phyloP scores from a whole-genome alignment of 2,888 invertebrate species.

The Anagyrus pseudococci region DNA sequence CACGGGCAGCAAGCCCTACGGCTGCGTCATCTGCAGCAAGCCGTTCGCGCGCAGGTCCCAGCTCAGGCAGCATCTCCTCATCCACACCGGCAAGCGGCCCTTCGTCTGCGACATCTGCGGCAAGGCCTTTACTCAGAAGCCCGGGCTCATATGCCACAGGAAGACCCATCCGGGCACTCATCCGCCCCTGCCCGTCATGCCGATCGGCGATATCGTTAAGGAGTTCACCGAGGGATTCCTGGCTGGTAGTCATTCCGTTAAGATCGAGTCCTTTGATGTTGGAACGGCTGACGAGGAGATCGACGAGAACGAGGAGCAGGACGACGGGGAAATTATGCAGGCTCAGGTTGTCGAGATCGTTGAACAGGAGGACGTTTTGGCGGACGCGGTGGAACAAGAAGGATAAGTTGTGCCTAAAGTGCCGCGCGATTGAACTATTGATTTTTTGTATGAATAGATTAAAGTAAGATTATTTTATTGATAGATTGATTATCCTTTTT shows the following conservation, averaged over 20 bases:
- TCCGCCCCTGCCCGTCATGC: slow-evolving; percentile 59
- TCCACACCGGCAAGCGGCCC: slow-evolving; percentile 58
- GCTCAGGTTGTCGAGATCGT: not conserved
- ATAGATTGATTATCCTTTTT: too few relatives aligned
- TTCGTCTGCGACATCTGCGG: slow-evolving; percentile 59
- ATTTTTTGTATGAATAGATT: not conserved
- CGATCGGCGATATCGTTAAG: slow-evolving; percentile 58
- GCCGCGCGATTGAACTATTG: not conserved
- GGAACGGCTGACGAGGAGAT: slow-evolving; percentile 10
- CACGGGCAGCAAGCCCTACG: slow-evolving; percentile 56
- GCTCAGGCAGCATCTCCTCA: slow-evolving; percentile 56
- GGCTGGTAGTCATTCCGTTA: slow-evolving; percentile 4
- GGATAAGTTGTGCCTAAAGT: not conserved
- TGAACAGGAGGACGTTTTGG: slow-evolving; percentile 3
- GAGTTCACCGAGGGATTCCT: slow-evolving; percentile 53
- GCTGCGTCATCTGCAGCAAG: slow-evolving; percentile 57
- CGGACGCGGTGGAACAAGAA: not conserved
- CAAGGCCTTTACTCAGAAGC: slow-evolving; percentile 59
- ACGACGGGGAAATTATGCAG: slow-evolving; percentile 1
- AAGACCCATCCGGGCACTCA: slow-evolving; percentile 59
- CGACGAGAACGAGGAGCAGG: slow-evolving; percentile 23
- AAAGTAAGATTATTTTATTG: too few relatives aligned
- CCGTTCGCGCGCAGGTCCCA: slow-evolving; percentile 57
- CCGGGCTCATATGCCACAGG: slow-evolving; percentile 57
- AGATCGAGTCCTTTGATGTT: not conserved